Conservation (phyloP, 2,888 invertebrate genomes). For the Lepidochitona cinerea region DNA sequence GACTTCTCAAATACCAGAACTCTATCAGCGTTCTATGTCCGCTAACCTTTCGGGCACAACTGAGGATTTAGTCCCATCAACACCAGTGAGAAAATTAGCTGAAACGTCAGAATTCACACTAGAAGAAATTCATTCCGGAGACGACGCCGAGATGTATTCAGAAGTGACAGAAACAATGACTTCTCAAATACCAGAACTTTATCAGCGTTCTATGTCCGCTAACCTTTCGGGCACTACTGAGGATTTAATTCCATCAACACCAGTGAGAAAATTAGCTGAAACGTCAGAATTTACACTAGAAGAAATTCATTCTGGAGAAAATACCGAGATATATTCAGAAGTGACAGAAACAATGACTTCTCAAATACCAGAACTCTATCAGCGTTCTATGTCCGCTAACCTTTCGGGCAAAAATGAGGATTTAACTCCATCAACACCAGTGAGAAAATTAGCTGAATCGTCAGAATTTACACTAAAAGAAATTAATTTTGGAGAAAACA, state of each 20-base stretch:
- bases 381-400: not conserved
- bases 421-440: not conserved
- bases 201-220: not conserved
- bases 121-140: not conserved
- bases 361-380: not conserved
- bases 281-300: not conserved
- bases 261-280: not conserved
- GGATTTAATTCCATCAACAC: not conserved
- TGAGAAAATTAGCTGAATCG: not conserved
- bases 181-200: not conserved
- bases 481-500: no score
- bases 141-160: no score
- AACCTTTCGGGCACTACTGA: not conserved
- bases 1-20: not conserved
- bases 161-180: not conserved
- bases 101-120: not conserved
- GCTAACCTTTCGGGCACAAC: not conserved
- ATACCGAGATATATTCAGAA: no score
- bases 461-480: not conserved
- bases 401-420: not conserved
- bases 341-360: no score
- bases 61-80: not conserved
- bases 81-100: not conserved
- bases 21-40: not conserved
- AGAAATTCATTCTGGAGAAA: no score